Evolutionary conservation across 2,888 invertebrate genomes (phyloP), one percentile per base, ranked within the genome.

Genomic region (Cerceris rybyensis): DNA sequence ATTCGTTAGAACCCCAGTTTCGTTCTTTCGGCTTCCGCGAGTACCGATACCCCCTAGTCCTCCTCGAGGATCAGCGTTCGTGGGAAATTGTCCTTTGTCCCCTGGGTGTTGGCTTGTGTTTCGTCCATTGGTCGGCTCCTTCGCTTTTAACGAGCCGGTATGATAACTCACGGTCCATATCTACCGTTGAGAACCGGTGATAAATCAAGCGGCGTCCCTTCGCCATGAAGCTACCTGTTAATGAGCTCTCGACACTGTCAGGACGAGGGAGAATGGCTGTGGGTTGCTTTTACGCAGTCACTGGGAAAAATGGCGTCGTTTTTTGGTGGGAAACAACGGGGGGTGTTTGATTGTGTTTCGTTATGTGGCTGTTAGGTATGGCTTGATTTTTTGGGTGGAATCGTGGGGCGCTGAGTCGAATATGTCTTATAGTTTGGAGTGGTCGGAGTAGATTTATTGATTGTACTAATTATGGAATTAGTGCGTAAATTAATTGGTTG

Each of bases 121-220:
- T 46, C 63, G 63, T 42, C 63, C 64, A 14, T 28, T 41, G 46
- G 59, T 71, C 68, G 28, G 28, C 28, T 28, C 46, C 71, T 63
- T 70, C 52, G 55, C 52, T 57, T 64, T 66, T 84, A 84, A 84
- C 79, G 80, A 85, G 82, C 78, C 28, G 55, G 42, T 55, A 72
- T 71, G 82, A 84, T 85, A 85, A 59, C 60, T 70, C 67, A 68
- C 74, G 67, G 72, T 70, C 55, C 54, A 68, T 81, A 78, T 82
- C 82, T 78, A 75, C 81, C 84, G 65, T 60, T 67, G 66, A 52
- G 59, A 28, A 28, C 54, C 78, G 58, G 58, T 80, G 76, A 87
- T 86, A 82, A 87, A 87, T 86, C 85, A 82, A 83, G 75, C 72
- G 60, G 58, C 78, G 50, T 78, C 71, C 60, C 61, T 54, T 50